These are phyloP conservation scores for Cephus spinipes DNA, from an alignment of 2,888 invertebrate species.

Conservation along the genomic window DNA sequence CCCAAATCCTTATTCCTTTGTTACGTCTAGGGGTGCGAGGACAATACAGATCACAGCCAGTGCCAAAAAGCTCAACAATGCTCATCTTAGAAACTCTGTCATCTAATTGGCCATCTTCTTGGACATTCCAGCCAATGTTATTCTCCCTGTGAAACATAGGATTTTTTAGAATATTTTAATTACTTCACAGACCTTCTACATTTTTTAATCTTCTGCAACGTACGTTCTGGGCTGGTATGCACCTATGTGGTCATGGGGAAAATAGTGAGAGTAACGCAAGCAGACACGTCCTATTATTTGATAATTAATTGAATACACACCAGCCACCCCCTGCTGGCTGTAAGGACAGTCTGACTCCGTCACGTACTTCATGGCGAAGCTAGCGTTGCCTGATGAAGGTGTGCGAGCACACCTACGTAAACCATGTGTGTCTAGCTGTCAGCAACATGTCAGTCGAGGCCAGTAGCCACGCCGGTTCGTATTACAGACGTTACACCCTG, in stretches of 20 bases:
- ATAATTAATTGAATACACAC: constrained; percentile 32
- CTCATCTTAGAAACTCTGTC: neutral
- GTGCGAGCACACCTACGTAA: neutral
- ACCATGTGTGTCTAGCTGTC: constrained; percentile 22
- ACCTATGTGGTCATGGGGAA: too few relatives aligned
- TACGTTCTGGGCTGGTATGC: too few relatives aligned
- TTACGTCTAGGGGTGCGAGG: neutral
- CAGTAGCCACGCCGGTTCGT: constrained; percentile 22
- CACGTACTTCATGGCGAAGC: neutral
- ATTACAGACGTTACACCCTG: constrained; percentile 18
- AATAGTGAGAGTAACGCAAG: neutral
- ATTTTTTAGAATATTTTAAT: neutral
- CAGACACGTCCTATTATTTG: constrained; percentile 18
- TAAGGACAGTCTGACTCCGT: neutral
- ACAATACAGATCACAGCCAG: neutral
- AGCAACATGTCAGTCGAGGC: constrained; percentile 11
- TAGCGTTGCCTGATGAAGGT: neutral
- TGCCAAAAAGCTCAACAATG: neutral
- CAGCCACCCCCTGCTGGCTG: neutral
- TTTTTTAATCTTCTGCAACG: too few relatives aligned
- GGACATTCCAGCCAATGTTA: neutral
- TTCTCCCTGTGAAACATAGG: neutral
- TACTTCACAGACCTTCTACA: too few relatives aligned
- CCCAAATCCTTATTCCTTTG: neutral
- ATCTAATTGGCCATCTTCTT: neutral